Percentiles rank a stretch among this genome's conserved stretches.
These are phyloP conservation scores for Carterocephalus palaemon DNA, from an alignment of 2,888 invertebrate genomes.

Conservation along the genomic window DNA sequence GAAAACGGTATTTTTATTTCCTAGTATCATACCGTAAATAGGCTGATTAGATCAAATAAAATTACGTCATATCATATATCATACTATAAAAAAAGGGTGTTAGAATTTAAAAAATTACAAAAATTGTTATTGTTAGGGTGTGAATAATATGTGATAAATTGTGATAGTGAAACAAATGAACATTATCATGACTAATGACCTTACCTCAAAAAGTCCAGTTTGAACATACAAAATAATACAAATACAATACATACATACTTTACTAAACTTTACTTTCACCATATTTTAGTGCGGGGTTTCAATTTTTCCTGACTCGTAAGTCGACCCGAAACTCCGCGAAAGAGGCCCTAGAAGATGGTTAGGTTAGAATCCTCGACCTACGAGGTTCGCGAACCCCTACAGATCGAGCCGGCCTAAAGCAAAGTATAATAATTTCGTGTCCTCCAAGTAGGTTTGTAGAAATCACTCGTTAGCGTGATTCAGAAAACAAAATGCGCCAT, in stretches of 20 bases:
- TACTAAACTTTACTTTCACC: too few relatives aligned
- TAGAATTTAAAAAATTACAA: too few relatives aligned
- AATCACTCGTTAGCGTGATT: slow-evolving; percentile 4
- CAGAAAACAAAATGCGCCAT: slow-evolving; percentile 9
- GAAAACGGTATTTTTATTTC: too few relatives aligned
- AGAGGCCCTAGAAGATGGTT: slow-evolving; percentile 75
- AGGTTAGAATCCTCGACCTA: slow-evolving; percentile 77
- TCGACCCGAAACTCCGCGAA: slow-evolving; percentile 71
- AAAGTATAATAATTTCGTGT: slow-evolving; percentile 35
- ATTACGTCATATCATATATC: too few relatives aligned
- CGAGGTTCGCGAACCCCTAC: slow-evolving; percentile 83
- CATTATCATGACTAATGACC: too few relatives aligned
- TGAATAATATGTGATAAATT: too few relatives aligned
- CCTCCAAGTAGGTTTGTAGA: not conserved
- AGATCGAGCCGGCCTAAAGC: slow-evolving; percentile 88
- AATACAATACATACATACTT: not conserved
- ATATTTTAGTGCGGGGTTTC: slow-evolving; percentile 56
- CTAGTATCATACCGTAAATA: too few relatives aligned
- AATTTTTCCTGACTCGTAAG: slow-evolving; percentile 71
- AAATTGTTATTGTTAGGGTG: too few relatives aligned
- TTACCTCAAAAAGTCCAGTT: slow-evolving; percentile 8
- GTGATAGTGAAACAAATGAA: too few relatives aligned
- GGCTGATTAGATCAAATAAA: too few relatives aligned
- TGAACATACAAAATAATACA: not conserved
- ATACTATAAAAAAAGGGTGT: too few relatives aligned